Evolutionary conservation across 2,888 invertebrate species (phyloP).

Genomic region (Andrena bicolor): DNA sequence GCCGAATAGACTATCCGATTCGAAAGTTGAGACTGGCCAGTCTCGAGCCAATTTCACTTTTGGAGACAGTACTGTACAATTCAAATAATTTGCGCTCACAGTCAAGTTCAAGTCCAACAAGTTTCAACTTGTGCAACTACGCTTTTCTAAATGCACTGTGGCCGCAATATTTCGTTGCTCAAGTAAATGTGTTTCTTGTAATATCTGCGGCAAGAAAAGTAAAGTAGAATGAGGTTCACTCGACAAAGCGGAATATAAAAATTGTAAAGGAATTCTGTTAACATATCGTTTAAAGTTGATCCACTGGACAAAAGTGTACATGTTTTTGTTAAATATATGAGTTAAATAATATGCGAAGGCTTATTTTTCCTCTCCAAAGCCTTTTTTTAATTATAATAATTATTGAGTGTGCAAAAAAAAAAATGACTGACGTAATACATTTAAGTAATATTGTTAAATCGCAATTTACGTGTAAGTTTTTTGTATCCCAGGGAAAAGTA

Average conservation of each 20-base stretch:
- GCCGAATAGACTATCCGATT: no score
- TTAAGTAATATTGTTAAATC: neutral
- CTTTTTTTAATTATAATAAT: neutral
- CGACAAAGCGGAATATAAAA: conserved; percentile 55
- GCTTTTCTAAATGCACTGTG: conserved; percentile 64
- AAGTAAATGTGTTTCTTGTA: conserved; percentile 46
- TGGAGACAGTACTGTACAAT: conserved; percentile 25
- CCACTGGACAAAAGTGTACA: conserved; percentile 60
- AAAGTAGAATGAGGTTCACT: conserved; percentile 34
- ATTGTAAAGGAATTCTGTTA: conserved; percentile 69
- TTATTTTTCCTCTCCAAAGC: conserved; percentile 7
- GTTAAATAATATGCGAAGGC: conserved; percentile 22
- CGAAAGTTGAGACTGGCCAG: no score
- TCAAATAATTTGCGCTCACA: conserved; percentile 62
- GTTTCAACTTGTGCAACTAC: conserved; percentile 53
- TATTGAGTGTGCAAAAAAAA: neutral
- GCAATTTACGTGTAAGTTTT: neutral
- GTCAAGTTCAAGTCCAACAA: conserved; percentile 51
- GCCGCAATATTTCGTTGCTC: conserved; percentile 65
- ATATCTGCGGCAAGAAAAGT: conserved; percentile 21
- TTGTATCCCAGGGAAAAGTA: neutral
- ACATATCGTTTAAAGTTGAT: conserved; percentile 71
- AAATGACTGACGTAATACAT: neutral
- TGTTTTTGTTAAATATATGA: conserved; percentile 70
- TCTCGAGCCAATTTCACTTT: no score